Percentiles rank a stretch among this genome's conserved stretches.
Conservation (phyloP, 2,113 vertebrate genomes). For the Leptobrachium leishanense region DNA sequence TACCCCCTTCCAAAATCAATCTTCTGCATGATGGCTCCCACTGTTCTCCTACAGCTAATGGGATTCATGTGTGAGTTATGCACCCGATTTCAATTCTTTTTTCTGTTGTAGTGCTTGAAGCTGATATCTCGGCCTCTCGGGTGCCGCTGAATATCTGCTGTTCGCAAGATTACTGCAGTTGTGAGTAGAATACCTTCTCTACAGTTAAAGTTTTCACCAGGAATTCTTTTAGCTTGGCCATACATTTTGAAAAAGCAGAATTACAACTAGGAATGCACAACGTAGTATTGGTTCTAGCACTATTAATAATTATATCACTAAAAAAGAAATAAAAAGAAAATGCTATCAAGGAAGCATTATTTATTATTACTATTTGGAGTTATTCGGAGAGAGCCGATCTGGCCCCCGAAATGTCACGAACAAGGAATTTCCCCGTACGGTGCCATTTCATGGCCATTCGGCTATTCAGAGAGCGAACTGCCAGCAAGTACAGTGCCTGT, state of each 20-base stretch:
- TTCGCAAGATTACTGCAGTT: slow-evolving; percentile 5
- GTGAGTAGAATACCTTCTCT: slow-evolving; percentile 30
- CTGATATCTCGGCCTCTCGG: slow-evolving; percentile 1
- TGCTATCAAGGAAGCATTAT: too few relatives aligned
- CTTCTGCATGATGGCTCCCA: background rate
- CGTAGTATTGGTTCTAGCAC: too few relatives aligned
- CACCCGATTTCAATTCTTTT: background rate
- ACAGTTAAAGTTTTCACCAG: slow-evolving; percentile 15
- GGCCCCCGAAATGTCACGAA: too few relatives aligned
- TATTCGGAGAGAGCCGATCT: too few relatives aligned
- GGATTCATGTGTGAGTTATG: slow-evolving; percentile 13
- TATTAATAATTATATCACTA: too few relatives aligned
- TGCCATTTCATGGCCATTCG: too few relatives aligned
- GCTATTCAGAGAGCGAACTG: too few relatives aligned
- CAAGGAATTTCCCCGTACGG: too few relatives aligned
- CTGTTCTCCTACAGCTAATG: slow-evolving; percentile 1
- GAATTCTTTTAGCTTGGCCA: background rate
- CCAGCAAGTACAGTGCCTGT: too few relatives aligned
- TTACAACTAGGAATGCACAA: background rate
- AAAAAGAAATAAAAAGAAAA: too few relatives aligned
- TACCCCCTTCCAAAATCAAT: background rate
- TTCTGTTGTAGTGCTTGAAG: background rate
- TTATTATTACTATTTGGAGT: too few relatives aligned
- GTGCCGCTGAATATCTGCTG: slow-evolving; percentile 17
- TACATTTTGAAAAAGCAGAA: background rate